Conservation (phyloP, 1,140 invertebrate genomes). For the roundworm (Caenorhabditis elegans) region WBcel235 BX284605.5:481501-482000, state of each 20-base stretch:
- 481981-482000: not conserved
- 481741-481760: not conserved
- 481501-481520: not conserved
- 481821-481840: not conserved
- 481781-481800: not conserved
- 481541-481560: not conserved
- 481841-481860: not conserved
- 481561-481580: not conserved
- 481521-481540: not conserved
- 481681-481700: not conserved
- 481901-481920: not conserved
- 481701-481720: not conserved
- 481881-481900: not conserved
- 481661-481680: not conserved
- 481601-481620: not conserved
- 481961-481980: slow-evolving; percentile 3
- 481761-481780: not conserved
- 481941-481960: not conserved
- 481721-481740: not conserved
- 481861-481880: not conserved
- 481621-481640: not conserved
- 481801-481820: not conserved
- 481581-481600: not conserved
- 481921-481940: not conserved
- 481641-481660: not conserved